These are phyloP conservation scores for Chlorops oryzae DNA, from an alignment of 1,140 invertebrate genomes.

Conservation along the genomic window DNA sequence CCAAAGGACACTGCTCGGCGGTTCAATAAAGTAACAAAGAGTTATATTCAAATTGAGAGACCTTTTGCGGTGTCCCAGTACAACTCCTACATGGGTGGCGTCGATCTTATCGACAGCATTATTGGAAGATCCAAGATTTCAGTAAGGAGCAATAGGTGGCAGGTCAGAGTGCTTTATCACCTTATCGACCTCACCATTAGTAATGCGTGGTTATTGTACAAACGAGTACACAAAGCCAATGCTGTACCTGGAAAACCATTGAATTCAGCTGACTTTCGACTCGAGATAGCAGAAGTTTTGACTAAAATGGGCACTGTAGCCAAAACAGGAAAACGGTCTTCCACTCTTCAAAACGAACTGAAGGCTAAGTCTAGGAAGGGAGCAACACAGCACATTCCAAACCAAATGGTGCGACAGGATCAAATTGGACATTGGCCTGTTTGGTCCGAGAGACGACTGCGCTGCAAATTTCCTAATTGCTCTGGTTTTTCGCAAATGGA, in stretches of 20 bases:
- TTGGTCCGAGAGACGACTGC: background rate
- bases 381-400: background rate
- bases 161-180: slow-evolving; percentile 14
- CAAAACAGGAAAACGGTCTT: background rate
- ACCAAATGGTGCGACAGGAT: background rate
- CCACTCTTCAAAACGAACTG: background rate
- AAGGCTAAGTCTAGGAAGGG: background rate
- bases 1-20: background rate
- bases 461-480: background rate
- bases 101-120: slow-evolving; percentile 34
- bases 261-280: slow-evolving; percentile 23
- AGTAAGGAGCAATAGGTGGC: slow-evolving; percentile 10
- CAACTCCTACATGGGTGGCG: slow-evolving; percentile 34
- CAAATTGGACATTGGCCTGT: background rate
- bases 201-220: slow-evolving; percentile 35
- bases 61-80: background rate
- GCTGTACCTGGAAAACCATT: background rate
- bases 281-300: slow-evolving; percentile 23
- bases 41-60: too few species aligned
- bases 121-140: slow-evolving; percentile 30
- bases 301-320: slow-evolving; percentile 10
- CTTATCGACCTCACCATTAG: slow-evolving; percentile 27
- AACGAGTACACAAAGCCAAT: slow-evolving; percentile 24
- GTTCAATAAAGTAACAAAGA: background rate
- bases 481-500: background rate